These are phyloP conservation scores for Mesocentrotus franciscanus DNA, from an alignment of 53 echinoderm and acorn worm species.

Conservation along the genomic window DNA sequence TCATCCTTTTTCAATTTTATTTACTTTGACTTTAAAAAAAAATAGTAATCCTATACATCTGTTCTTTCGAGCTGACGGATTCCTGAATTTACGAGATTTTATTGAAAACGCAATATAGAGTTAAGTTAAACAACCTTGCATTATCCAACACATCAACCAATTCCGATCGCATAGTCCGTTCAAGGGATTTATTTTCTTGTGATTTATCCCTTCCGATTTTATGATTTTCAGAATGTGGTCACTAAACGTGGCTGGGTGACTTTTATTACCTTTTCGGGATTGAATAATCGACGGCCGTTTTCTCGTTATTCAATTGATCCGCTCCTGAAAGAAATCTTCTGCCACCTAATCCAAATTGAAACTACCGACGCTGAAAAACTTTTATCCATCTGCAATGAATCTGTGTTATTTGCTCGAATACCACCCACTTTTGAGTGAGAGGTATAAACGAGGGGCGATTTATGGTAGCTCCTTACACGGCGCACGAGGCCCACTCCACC, in stretches of 20 bases:
- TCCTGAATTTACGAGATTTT: background rate
- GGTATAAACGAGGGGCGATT: slow-evolving; percentile 32
- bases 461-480: slow-evolving; percentile 15
- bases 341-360: slow-evolving; percentile 23
- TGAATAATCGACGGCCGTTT: slow-evolving; percentile 44
- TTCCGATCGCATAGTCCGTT: background rate
- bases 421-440: slow-evolving; percentile 53
- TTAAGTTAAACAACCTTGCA: background rate
- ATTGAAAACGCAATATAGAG: background rate
- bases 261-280: slow-evolving; percentile 56
- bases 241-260: slow-evolving; percentile 48
- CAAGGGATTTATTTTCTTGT: background rate
- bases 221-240: slow-evolving; percentile 34
- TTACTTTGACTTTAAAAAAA: too few relatives aligned
- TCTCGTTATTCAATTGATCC: slow-evolving; percentile 56
- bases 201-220: slow-evolving; percentile 48
- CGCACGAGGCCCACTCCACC: slow-evolving; percentile 11
- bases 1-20: too few relatives aligned
- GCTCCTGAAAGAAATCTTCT: slow-evolving; percentile 8
- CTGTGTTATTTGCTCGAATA: slow-evolving; percentile 13
- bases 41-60: background rate
- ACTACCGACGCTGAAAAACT: background rate
- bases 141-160: background rate
- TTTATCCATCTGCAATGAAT: slow-evolving; percentile 43
- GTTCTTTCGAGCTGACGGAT: background rate